These are phyloP conservation scores for Bombus consobrinus DNA, from an alignment of 1,140 invertebrate species.

Conservation along the genomic window DNA sequence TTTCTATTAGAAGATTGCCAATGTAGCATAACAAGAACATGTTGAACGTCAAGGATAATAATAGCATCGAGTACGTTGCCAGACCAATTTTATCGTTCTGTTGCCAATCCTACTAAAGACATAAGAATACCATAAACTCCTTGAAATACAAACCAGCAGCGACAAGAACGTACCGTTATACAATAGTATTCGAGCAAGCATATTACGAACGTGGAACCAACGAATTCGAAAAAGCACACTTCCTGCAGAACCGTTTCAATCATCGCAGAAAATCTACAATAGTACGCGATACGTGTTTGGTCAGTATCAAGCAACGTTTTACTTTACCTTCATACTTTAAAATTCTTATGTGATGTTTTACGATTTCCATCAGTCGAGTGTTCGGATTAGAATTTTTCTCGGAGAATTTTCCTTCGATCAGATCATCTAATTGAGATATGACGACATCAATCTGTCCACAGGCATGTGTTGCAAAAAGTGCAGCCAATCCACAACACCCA, in stretches of 20 bases:
- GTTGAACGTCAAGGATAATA: slow-evolving; percentile 68
- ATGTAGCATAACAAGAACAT: slow-evolving; percentile 72
- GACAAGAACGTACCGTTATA: slow-evolving; percentile 60
- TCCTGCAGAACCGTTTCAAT: slow-evolving; percentile 65
- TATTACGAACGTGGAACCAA: slow-evolving; percentile 66
- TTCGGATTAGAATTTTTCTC: not conserved
- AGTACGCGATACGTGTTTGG: too few relatives aligned
- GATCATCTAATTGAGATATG: slow-evolving; percentile 37
- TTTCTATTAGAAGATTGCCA: slow-evolving; percentile 64
- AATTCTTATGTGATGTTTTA: slow-evolving; percentile 47
- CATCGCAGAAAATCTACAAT: slow-evolving; percentile 61
- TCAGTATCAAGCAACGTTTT: not conserved
- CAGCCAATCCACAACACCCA: slow-evolving; percentile 25
- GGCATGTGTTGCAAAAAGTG: not conserved
- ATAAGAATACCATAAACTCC: not conserved
- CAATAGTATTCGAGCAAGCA: slow-evolving; percentile 71
- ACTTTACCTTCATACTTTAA: slow-evolving; percentile 24
- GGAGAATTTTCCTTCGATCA: slow-evolving; percentile 28
- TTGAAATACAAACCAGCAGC: not conserved
- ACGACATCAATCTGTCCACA: slow-evolving; percentile 64
- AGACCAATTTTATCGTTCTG: slow-evolving; percentile 54
- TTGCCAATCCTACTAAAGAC: slow-evolving; percentile 62
- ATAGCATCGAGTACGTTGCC: slow-evolving; percentile 52
- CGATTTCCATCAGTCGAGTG: slow-evolving; percentile 35
- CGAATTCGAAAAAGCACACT: slow-evolving; percentile 67